Evolutionary conservation across 2,113 vertebrate species (phyloP).

Genomic region (Spheniscus mendiculus): DNA sequence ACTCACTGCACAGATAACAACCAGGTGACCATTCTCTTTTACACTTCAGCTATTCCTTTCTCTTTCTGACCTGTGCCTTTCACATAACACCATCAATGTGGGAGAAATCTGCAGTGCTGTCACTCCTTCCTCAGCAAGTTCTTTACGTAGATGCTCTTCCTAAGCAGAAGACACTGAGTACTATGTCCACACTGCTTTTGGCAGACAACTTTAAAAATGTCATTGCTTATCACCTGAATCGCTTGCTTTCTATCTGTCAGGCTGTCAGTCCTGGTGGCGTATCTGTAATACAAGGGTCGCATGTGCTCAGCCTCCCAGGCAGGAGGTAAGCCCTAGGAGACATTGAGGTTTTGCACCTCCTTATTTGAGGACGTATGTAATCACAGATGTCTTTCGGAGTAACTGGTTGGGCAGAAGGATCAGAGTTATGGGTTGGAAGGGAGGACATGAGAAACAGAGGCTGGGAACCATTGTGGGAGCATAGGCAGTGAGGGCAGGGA

Average conservation of each 20-base stretch:
- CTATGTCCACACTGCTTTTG: neutral
- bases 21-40: neutral
- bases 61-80: neutral
- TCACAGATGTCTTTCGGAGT: rapidly evolving
- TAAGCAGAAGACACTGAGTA: neutral
- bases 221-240: neutral
- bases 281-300: neutral
- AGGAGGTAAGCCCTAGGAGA: neutral
- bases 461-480: neutral
- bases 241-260: neutral
- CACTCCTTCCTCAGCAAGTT: neutral
- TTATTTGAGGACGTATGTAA: neutral
- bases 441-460: neutral
- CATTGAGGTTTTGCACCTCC: rapidly evolving
- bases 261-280: rapidly evolving
- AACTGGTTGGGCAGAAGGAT: neutral
- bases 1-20: neutral
- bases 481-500: neutral
- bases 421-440: neutral
- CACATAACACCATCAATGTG: rapidly evolving
- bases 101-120: neutral
- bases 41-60: neutral
- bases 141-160: neutral
- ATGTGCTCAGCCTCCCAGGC: neutral
- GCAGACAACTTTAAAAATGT: neutral